Evolutionary conservation across 1,140 invertebrate species (phyloP).

Genomic region (Paraescarpia echinospica): DNA sequence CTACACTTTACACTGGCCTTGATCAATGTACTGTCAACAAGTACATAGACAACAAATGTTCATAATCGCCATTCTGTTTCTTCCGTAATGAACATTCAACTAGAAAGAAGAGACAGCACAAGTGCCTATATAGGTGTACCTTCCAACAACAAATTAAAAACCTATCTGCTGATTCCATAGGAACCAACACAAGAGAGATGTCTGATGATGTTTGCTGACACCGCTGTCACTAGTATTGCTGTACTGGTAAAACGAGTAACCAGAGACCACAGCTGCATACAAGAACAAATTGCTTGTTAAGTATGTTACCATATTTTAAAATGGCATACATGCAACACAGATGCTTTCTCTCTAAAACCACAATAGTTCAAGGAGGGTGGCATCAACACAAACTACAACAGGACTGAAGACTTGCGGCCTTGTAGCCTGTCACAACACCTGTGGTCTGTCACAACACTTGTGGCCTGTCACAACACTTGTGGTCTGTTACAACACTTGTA

Average conservation of each 20-base stretch:
- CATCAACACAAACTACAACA: too few species aligned
- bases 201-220: too few species aligned
- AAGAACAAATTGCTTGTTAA: not conserved
- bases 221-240: too few species aligned
- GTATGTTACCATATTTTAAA: not conserved
- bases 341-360: too few species aligned
- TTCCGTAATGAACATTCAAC: not conserved
- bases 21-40: not conserved
- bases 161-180: not conserved
- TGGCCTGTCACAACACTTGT: too few species aligned
- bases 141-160: slow-evolving; percentile 6
- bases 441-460: too few species aligned
- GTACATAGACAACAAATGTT: not conserved
- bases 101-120: not conserved
- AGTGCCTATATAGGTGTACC: not conserved
- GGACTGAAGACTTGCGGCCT: too few species aligned
- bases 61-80: not conserved
- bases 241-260: too few species aligned
- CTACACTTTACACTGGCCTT: not conserved
- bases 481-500: too few species aligned
- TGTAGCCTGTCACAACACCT: too few species aligned
- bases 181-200: not conserved
- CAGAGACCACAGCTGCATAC: not conserved
- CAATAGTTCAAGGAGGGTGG: too few species aligned
- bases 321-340: not conserved